Evolutionary conservation across 2,113 vertebrate genomes (phyloP), one percentile per base, ranked within the genome.

Genomic region (Hiodon tergisus): DNA sequence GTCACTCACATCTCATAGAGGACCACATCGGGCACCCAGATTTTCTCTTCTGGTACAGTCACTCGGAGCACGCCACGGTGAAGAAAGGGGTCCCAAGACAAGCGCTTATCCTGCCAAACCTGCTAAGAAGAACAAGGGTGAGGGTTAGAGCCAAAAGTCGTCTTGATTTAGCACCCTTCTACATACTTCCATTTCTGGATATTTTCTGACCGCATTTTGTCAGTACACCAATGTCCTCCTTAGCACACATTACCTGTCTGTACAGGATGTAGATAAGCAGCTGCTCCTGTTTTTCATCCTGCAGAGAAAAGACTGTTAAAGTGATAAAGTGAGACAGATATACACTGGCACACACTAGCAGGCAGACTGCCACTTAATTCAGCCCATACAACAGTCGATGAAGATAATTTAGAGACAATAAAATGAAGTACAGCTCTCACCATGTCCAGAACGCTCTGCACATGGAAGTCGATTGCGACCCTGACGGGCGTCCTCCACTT

Each of bases 231-330:
- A 6, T 8, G 6, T 11, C 62, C 6, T 17, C 13, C 51, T 14
- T 14, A 7, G 16, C 63, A 4, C 1, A 46, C 31, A 47, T 31
- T 71, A 78, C 77, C 77, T 78, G 73, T 67, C 67, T 74, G 61
- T 75, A 75, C 9, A 72, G 68, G 16, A 76, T 57, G 69, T 75
- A 76, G 52, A 78, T 73, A 57, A 76, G n/a, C 73, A 78, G 50
- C 5, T 57, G 68, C 53, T 78, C 77, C 55, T 71, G 72, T 61
- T 75, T 78, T 17, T 78, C 77, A 16, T 75, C 68, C 77, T 78
- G 68, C 59, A 17, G 13, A 14, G 50, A 52, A 57, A 7, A 69
- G 52, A 17, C 59, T 51, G 4, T 10, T 47, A 10, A 31, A 46
- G 31, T 2, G 31, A 48, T 8, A 1, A 5, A 13, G 63, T 7